These are phyloP conservation scores for Ispidina picta DNA, from an alignment of 2,797 vertebrate species.

Conservation along the genomic window DNA sequence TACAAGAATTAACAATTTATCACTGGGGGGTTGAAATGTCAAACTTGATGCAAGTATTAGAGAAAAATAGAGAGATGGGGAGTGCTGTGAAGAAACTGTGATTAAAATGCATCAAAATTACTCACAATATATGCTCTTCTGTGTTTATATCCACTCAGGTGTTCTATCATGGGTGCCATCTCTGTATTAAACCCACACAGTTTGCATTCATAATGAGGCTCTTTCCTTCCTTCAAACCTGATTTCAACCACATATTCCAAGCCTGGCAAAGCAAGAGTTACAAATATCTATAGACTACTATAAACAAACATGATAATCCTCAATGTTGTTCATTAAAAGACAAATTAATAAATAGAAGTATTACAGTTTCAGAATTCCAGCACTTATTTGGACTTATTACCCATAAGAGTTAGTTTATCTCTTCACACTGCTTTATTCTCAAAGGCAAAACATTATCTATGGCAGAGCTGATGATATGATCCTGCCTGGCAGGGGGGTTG, in stretches of 20 bases:
- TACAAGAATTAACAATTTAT: not conserved
- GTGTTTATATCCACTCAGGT: conserved; percentile 66
- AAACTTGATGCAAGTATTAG: not conserved
- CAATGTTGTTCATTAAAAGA: not conserved
- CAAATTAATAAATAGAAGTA: not conserved
- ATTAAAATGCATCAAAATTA: not conserved
- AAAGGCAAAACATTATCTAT: not conserved
- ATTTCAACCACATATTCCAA: conserved; percentile 66
- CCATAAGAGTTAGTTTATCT: not conserved
- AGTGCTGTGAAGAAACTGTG: not conserved
- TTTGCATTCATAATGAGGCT: conserved; percentile 45
- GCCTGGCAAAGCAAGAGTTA: conserved; percentile 29
- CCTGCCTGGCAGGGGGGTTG: too few species aligned
- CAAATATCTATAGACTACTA: not conserved
- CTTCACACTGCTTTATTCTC: not conserved
- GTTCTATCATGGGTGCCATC: conserved; percentile 62
- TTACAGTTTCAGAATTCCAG: not conserved
- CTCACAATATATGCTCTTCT: conserved; percentile 63
- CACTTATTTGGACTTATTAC: not conserved
- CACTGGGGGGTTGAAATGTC: not conserved
- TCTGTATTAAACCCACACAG: conserved; percentile 53
- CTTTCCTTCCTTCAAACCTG: conserved; percentile 51
- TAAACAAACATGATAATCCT: not conserved
- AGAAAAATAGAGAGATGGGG: not conserved
- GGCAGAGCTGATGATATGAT: not conserved